These are phyloP conservation scores for Stegostoma tigrinum DNA, from an alignment of 2,113 vertebrate species.

Conservation along the genomic window DNA sequence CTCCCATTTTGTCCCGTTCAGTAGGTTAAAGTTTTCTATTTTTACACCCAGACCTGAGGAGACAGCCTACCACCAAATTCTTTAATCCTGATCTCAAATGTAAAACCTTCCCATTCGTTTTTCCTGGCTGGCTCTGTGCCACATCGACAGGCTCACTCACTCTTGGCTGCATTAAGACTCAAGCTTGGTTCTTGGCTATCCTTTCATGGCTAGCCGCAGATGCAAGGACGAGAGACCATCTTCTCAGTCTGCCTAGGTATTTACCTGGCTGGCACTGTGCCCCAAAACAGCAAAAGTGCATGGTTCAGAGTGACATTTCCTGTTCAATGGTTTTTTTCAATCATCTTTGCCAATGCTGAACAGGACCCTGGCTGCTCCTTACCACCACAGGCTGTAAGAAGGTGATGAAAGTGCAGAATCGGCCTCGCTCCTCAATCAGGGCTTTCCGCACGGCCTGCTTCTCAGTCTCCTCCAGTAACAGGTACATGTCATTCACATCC, in stretches of 20 bases:
- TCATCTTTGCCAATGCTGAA: not conserved
- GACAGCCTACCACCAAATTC: not conserved
- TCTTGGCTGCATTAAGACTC: not conserved
- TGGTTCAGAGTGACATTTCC: not conserved
- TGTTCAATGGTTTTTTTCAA: not conserved
- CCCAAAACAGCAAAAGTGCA: not conserved
- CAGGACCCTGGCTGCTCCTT: constrained; percentile 42
- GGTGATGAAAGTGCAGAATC: constrained; percentile 87
- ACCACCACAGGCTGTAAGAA: constrained; percentile 93
- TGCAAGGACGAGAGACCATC: not conserved
- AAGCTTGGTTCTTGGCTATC: not conserved
- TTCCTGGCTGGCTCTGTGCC: not conserved
- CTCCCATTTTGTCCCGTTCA: not conserved
- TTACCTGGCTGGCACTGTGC: not conserved
- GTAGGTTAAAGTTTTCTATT: not conserved
- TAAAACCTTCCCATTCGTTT: not conserved
- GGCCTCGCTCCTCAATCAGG: constrained; percentile 84
- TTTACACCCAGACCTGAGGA: not conserved
- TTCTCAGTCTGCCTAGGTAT: not conserved
- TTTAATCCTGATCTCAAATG: not conserved
- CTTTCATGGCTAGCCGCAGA: not conserved
- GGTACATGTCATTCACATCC: constrained; percentile 91
- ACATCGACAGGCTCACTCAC: not conserved
- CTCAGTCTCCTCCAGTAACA: constrained; percentile 94
- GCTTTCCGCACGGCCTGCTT: constrained; percentile 92